Conservation (phyloP, 2,797 vertebrate genomes). For the Cirrhinus molitorella region DNA sequence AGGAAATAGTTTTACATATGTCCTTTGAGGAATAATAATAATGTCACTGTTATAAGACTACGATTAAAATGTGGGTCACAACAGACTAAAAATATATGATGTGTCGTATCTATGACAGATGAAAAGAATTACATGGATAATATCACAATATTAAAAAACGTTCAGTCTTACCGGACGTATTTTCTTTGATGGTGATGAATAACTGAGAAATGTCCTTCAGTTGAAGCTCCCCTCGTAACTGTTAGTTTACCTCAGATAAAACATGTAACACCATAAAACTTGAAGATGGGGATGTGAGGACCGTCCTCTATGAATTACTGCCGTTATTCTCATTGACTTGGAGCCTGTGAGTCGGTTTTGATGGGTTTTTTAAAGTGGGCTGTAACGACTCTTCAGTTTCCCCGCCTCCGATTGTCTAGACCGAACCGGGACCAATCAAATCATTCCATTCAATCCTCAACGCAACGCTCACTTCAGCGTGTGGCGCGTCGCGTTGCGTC, state of each 20-base stretch:
- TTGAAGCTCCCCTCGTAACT: neutral
- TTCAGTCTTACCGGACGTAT: constrained; percentile 32
- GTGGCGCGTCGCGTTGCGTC: constrained; percentile 18
- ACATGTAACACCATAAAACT: constrained; percentile 4
- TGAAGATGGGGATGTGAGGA: constrained; percentile 5
- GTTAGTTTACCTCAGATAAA: constrained; percentile 16
- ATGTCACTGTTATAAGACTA: neutral
- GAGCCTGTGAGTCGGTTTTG: constrained; percentile 31
- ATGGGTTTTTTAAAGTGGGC: constrained; percentile 69
- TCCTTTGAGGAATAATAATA: neutral
- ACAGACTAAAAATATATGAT: neutral
- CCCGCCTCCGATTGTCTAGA: constrained; percentile 71
- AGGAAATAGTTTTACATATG: neutral
- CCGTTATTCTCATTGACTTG: constrained; percentile 39
- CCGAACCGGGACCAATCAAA: constrained; percentile 7
- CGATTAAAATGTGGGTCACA: neutral
- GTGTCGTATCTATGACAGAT: neutral
- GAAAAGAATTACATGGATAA: neutral
- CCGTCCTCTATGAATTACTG: constrained; percentile 25
- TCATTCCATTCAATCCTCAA: neutral
- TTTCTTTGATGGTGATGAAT: constrained; percentile 23
- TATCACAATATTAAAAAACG: neutral
- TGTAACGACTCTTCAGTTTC: constrained; percentile 62
- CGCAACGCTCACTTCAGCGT: neutral
- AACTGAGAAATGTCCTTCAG: constrained; percentile 30